Conservation (phyloP, 2,888 invertebrate genomes). For the Lasioglossum marginatum region DNA sequence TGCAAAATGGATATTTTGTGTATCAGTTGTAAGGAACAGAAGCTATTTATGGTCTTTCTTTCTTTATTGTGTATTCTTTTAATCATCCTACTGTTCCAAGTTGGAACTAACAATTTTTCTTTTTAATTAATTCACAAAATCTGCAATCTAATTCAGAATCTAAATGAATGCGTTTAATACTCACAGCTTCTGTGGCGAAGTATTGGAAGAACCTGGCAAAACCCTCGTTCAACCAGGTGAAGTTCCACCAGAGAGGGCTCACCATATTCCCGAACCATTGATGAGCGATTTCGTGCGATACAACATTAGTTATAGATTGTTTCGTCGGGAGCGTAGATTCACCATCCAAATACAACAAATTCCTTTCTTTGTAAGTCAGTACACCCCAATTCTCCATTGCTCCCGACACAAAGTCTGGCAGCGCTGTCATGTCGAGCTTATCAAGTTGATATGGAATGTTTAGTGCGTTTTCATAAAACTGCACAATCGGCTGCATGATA, state of each 20-base stretch:
- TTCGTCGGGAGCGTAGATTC: slow-evolving; percentile 67
- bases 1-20: too few relatives aligned
- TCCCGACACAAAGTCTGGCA: slow-evolving; percentile 86
- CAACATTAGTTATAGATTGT: slow-evolving; percentile 78
- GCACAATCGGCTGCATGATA: slow-evolving; percentile 84
- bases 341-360: slow-evolving; percentile 89
- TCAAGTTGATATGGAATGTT: slow-evolving; percentile 83
- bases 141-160: neutral
- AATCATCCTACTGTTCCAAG: too few relatives aligned
- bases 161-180: slow-evolving; percentile 34
- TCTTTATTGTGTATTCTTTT: too few relatives aligned
- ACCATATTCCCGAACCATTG: slow-evolving; percentile 85
- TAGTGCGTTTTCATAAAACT: slow-evolving; percentile 83
- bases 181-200: slow-evolving; percentile 79
- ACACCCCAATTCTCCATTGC: slow-evolving; percentile 86
- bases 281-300: slow-evolving; percentile 86
- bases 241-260: slow-evolving; percentile 82
- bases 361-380: slow-evolving; percentile 88
- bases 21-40: too few relatives aligned
- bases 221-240: slow-evolving; percentile 84
- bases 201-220: slow-evolving; percentile 86
- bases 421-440: slow-evolving; percentile 86
- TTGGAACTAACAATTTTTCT: neutral
- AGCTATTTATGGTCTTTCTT: too few relatives aligned
- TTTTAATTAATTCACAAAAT: neutral